phyloP scores from a whole-genome alignment of 2,888 invertebrate species.

The Geophilus truncorum region DNA sequence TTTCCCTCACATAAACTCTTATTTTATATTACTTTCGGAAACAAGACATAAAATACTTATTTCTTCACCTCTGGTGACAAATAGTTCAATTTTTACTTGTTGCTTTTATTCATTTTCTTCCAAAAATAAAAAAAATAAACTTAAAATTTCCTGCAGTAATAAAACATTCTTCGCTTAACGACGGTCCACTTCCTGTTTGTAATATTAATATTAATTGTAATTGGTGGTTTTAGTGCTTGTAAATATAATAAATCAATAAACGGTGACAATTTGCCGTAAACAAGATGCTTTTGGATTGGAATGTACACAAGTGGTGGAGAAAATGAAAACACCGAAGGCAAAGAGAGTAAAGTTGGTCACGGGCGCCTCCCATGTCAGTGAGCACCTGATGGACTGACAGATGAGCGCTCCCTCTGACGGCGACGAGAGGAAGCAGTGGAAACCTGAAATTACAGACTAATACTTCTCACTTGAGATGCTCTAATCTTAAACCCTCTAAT shows the following conservation, averaged over 20 bases:
- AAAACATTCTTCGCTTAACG: no score
- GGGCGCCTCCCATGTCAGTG: not conserved
- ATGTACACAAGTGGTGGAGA: not conserved
- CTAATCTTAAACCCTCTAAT: not conserved
- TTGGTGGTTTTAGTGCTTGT: not conserved
- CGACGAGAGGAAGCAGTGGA: not conserved
- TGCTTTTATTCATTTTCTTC: not conserved
- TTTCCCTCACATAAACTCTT: not conserved
- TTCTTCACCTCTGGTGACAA: no score
- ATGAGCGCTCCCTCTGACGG: not conserved
- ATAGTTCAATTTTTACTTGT: no score
- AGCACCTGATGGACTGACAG: not conserved
- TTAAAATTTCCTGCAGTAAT: no score
- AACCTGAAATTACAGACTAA: not conserved
- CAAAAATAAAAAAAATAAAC: no score
- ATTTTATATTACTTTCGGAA: not conserved
- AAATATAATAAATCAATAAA: not conserved
- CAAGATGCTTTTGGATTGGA: not conserved
- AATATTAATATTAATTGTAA: not conserved
- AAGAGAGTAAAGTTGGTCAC: not conserved
- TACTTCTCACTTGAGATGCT: constrained; percentile 10
- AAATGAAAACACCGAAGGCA: not conserved
- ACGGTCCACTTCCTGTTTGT: no score
- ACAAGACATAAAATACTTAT: not conserved
- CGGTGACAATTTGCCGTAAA: not conserved